Conservation (phyloP, 2,113 vertebrate genomes). For the Apeltes quadracus region DNA sequence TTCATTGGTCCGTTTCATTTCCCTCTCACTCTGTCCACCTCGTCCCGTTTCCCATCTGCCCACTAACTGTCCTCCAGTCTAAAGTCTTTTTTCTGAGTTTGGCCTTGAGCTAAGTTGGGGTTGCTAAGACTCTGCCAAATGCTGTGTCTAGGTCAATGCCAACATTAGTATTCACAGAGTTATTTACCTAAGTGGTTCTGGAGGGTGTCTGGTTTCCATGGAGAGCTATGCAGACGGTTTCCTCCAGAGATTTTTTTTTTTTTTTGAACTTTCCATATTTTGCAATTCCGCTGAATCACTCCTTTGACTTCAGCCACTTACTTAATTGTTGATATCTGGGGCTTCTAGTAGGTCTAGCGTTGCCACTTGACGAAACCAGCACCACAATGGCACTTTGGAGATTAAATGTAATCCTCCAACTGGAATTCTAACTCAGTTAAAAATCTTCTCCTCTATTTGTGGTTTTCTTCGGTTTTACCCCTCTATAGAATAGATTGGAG, state of each 20-base stretch:
- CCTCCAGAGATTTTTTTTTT: background rate
- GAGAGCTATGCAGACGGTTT: background rate
- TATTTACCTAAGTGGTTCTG: constrained; percentile 32
- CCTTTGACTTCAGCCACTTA: background rate
- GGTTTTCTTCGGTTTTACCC: background rate
- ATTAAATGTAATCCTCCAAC: background rate
- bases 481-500: constrained; percentile 9
- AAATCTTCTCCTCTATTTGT: constrained; percentile 10
- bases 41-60: constrained; percentile 42
- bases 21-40: background rate
- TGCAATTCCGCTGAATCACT: background rate
- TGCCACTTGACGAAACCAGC: background rate
- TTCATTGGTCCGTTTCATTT: constrained; percentile 47
- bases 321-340: background rate
- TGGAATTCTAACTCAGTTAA: constrained; percentile 3
- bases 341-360: background rate
- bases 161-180: constrained; percentile 67
- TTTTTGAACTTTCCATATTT: background rate
- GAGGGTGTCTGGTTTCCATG: constrained; percentile 40
- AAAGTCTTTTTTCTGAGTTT: constrained; percentile 32
- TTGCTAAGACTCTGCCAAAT: constrained; percentile 52
- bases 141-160: constrained; percentile 51
- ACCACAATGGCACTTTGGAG: background rate
- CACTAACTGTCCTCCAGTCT: constrained; percentile 42
- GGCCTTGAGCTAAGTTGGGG: constrained; percentile 54